Evolutionary conservation across 2,888 invertebrate species (phyloP).

Genomic region (Archips crataeganus): DNA sequence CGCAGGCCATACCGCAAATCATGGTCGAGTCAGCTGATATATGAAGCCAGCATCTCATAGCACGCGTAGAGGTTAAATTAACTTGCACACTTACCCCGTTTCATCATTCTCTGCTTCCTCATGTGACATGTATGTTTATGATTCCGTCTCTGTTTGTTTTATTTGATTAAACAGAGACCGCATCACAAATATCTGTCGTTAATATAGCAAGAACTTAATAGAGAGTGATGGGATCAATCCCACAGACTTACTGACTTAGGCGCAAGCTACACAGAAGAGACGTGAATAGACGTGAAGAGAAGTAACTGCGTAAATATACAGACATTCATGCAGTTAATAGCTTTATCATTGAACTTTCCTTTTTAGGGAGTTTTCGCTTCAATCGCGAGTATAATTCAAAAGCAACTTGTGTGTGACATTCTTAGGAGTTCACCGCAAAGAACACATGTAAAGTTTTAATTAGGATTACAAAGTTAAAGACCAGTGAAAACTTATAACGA

Average conservation of each 20-base stretch:
- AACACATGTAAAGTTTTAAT: conserved; percentile 69
- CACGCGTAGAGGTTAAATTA: background rate
- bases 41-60: conserved; percentile 4
- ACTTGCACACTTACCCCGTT: background rate
- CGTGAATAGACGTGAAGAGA: no score
- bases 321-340: no score
- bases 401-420: conserved; percentile 12
- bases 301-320: no score
- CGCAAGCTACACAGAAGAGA: no score
- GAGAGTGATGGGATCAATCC: no score
- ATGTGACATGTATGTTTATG: no score
- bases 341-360: background rate
- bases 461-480: conserved; percentile 58
- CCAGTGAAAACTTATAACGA: conserved; percentile 62
- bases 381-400: background rate
- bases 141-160: no score
- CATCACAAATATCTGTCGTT: no score
- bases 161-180: no score
- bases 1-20: conserved; percentile 7
- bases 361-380: background rate
- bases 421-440: conserved; percentile 40
- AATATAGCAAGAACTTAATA: no score
- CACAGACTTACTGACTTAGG: no score
- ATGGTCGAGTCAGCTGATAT: conserved; percentile 6
- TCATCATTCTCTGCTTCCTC: no score